phyloP scores from a whole-genome alignment of 1,140 invertebrate species.

The Caenorhabditis brenneri region DNA sequence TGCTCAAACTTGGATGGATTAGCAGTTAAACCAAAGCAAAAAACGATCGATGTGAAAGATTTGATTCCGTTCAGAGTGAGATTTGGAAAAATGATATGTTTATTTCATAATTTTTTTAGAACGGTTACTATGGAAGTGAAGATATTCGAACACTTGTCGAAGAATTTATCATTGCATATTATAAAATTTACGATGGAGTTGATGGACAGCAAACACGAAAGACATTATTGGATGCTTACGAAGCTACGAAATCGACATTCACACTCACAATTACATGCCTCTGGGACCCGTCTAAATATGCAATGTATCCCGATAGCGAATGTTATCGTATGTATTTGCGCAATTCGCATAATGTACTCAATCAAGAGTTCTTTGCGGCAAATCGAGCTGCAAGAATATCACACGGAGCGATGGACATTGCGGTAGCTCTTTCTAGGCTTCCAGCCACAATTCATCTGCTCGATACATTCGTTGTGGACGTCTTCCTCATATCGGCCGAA shows the following conservation, averaged over 20 bases:
- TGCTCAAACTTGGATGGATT: slow-evolving; percentile 9
- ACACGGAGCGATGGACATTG: slow-evolving; percentile 25
- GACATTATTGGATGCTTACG: neutral
- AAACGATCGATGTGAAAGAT: neutral
- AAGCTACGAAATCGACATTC: neutral
- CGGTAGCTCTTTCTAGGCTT: neutral
- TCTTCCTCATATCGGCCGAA: slow-evolving; percentile 1
- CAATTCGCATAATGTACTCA: slow-evolving; percentile 13
- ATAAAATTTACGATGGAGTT: neutral
- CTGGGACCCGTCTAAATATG: neutral
- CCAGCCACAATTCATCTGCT: slow-evolving; percentile 1
- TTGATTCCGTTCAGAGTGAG: slow-evolving; percentile 1
- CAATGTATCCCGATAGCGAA: neutral
- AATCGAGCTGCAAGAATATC: slow-evolving; percentile 3
- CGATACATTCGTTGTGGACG: slow-evolving; percentile 19
- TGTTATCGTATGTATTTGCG: slow-evolving; percentile 7
- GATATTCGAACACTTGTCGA: slow-evolving; percentile 19
- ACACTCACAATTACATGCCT: neutral
- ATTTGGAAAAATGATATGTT: neutral
- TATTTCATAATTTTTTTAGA: neutral
- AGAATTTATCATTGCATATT: slow-evolving; percentile 25
- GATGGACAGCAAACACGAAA: slow-evolving; percentile 14
- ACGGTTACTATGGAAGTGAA: slow-evolving; percentile 12
- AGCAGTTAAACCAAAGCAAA: neutral
- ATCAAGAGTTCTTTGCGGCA: neutral